These are phyloP conservation scores for Catostomus latipinnis DNA, from an alignment of 2,797 vertebrate species.

Conservation along the genomic window DNA sequence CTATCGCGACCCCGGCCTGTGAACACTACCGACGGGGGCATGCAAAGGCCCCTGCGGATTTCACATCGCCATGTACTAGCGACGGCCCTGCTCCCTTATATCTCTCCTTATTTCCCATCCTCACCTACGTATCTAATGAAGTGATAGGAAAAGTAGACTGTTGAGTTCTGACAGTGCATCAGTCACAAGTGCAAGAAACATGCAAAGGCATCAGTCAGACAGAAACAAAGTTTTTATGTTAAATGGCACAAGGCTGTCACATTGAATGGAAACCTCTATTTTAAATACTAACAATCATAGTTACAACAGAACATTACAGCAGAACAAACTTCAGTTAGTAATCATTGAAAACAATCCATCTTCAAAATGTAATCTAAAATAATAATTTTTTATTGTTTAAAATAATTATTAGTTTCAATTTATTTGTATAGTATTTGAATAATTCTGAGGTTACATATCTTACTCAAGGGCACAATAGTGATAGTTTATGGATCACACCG, in stretches of 20 bases:
- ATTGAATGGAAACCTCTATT: background rate
- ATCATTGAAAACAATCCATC: background rate
- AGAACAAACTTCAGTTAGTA: background rate
- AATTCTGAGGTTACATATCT: too few relatives aligned
- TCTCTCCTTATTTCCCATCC: background rate
- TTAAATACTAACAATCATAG: too few relatives aligned
- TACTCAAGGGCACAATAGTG: too few relatives aligned
- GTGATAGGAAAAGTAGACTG: background rate
- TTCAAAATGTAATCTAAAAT: background rate
- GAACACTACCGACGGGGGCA: too few relatives aligned
- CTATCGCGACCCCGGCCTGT: too few relatives aligned
- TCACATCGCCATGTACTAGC: too few relatives aligned
- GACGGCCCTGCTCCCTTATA: background rate
- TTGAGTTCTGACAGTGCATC: background rate
- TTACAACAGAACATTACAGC: background rate
- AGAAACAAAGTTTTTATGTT: background rate
- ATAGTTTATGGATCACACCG: too few relatives aligned
- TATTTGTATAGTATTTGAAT: too few relatives aligned
- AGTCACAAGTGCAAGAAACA: background rate
- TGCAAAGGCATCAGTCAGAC: background rate
- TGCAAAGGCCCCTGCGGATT: too few relatives aligned
- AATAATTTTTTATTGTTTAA: too few relatives aligned
- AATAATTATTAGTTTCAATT: too few relatives aligned
- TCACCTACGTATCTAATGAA: background rate
- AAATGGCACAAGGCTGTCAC: background rate